phyloP scores from a whole-genome alignment of 2,888 invertebrate species.

The Balanococcus diminutus region DNA sequence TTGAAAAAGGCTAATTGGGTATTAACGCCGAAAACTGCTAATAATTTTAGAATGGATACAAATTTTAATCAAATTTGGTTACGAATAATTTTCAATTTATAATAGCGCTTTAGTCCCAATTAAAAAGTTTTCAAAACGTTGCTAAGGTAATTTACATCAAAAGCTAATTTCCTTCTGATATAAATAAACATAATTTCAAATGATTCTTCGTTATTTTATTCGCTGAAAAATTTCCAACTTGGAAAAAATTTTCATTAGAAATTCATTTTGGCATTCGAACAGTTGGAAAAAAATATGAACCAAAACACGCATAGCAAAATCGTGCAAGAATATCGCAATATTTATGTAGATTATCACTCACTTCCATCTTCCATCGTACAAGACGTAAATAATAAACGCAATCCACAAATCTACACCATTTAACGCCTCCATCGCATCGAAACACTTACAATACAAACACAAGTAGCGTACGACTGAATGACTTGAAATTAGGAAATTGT shows the following conservation, averaged over 20 bases:
- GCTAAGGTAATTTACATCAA: neutral
- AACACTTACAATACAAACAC: neutral
- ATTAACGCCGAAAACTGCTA: neutral
- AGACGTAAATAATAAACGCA: too few species aligned
- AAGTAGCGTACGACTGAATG: neutral
- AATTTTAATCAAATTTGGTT: neutral
- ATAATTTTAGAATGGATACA: neutral
- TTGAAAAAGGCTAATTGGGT: neutral
- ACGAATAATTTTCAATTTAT: neutral
- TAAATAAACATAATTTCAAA: neutral
- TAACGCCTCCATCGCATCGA: neutral
- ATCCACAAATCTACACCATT: too few species aligned
- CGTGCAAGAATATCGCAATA: neutral
- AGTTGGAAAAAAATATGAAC: too few species aligned
- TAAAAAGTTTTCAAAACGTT: neutral
- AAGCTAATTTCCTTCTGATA: too few species aligned
- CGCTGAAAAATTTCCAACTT: neutral
- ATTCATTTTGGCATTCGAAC: too few species aligned
- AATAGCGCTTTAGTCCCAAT: neutral
- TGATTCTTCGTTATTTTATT: neutral
- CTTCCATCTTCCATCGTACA: too few species aligned
- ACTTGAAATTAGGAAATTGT: conserved; percentile 13
- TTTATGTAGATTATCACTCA: neutral
- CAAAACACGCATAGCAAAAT: too few species aligned
- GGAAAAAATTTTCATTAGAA: neutral